Evolutionary conservation across 2,888 invertebrate genomes (phyloP), one percentile per base, ranked within the genome.

Genomic region (Chymomyza amoena): DNA sequence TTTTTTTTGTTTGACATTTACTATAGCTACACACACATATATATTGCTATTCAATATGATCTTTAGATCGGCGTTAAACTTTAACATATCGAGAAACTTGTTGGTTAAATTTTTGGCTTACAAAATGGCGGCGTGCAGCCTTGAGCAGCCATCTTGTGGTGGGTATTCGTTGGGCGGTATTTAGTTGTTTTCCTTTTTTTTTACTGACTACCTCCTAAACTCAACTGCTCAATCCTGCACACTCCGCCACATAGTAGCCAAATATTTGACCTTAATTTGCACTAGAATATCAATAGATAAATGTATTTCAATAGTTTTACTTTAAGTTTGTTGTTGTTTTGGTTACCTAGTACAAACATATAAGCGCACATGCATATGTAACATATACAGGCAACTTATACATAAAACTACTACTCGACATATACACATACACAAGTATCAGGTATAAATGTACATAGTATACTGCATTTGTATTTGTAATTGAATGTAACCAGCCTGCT

Each of bases 401-500:
- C 18, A 16, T 54, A 54, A 54, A 16, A 18, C 54, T 54, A 20
- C 18, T 54, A 5, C 32, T 45, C 13, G 39, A 45, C 13, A 10
- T 45, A 45, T 2, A 13, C 39, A 45, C 39, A 45, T 45, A 45
- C 39, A 45, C 13, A 45, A 4, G 39, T 45, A 45, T 10, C 39
- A 45, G 39, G 10, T 45, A 13, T 36, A 39, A 32, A 52, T 64
- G 36, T 36, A 36, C 45, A 61, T 61, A 16, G 20, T 66, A 61
- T 66, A 45, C 39, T 45, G 15, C 51, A 61, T 67, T 56, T 56
- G 32, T 66, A 6, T 32, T 28, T 61, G 20, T 66, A 70, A 54
- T 57, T 70, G 63, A 66, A 70, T 70, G 66, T 70, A 36, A 59
- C 18, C 36, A 61, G 39, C 57, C n/a, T 2, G 36, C 36, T 36